Percentiles rank a stretch among this genome's conserved stretches.
These are phyloP conservation scores for Pempheris klunzingeri DNA, from an alignment of 2,797 vertebrate genomes.

Conservation along the genomic window DNA sequence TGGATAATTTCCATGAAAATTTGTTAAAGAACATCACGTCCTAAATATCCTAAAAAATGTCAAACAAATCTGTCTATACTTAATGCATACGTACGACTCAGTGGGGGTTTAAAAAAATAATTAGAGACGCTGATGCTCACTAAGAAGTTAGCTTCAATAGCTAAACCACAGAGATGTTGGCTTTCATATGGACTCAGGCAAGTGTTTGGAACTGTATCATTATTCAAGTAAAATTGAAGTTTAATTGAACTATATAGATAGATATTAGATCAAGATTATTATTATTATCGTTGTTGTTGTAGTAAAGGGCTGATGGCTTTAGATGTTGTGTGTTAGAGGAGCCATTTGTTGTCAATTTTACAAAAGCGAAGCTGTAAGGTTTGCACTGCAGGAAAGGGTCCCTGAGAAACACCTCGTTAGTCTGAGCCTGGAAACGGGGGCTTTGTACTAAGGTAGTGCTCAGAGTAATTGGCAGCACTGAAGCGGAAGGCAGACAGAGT, in stretches of 20 bases:
- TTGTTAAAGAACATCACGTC: neutral
- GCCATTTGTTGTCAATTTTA: conserved; percentile 28
- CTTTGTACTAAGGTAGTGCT: conserved; percentile 56
- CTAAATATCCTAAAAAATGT: neutral
- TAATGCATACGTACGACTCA: neutral
- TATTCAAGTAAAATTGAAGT: no score
- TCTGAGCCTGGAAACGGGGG: conserved; percentile 30
- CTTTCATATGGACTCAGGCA: no score
- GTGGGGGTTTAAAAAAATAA: neutral
- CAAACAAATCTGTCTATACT: neutral
- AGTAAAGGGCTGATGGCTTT: neutral
- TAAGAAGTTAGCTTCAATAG: no score
- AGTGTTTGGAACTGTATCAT: no score
- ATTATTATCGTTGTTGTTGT: neutral
- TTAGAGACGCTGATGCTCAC: no score
- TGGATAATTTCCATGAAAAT: conserved; percentile 11
- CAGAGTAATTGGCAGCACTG: conserved; percentile 61
- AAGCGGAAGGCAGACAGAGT: conserved; percentile 25
- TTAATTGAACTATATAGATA: no score
- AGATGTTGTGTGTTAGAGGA: neutral
- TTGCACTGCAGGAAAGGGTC: conserved; percentile 27
- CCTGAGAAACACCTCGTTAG: conserved; percentile 66
- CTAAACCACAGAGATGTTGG: no score
- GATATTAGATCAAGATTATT: conserved; percentile 20
- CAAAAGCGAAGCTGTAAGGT: conserved; percentile 30